Percentiles rank a stretch among this genome's conserved stretches.
These are phyloP conservation scores for Melanotaenia maccullochi DNA, from an alignment of 2,797 vertebrate species.

Conservation along the genomic window DNA sequence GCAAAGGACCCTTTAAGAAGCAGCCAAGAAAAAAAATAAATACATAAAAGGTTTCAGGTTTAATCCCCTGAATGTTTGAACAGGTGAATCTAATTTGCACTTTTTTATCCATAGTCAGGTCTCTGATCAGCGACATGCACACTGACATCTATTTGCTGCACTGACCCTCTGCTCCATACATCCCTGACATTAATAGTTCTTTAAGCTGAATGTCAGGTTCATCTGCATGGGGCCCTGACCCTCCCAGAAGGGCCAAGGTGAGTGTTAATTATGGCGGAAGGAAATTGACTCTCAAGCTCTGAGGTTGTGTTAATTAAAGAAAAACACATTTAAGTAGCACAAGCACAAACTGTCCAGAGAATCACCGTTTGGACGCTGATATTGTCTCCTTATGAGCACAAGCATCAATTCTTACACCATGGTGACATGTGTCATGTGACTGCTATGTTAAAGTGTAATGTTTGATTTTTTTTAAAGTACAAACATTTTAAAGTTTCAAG, in stretches of 20 bases:
- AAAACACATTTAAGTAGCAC: constrained; percentile 34
- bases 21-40: not conserved
- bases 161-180: constrained; percentile 45
- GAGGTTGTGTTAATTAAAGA: constrained; percentile 60
- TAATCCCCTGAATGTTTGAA: constrained; percentile 10
- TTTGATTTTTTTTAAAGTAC: no score
- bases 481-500: no score
- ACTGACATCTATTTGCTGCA: constrained; percentile 39
- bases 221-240: constrained; percentile 24
- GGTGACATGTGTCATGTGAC: no score
- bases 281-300: constrained; percentile 62
- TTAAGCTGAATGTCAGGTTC: constrained; percentile 73
- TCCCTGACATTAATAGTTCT: constrained; percentile 62
- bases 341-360: constrained; percentile 17
- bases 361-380: not conserved
- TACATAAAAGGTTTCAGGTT: constrained; percentile 1
- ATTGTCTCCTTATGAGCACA: constrained; percentile 2
- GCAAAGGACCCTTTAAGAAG: constrained; percentile 16
- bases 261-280: constrained; percentile 65
- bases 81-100: constrained; percentile 41
- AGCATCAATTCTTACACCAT: not conserved
- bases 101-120: constrained; percentile 45
- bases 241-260: constrained; percentile 54
- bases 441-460: no score
- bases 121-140: constrained; percentile 35